Conservation (phyloP, 2,888 invertebrate genomes). For the Lasioglossum marginatum region DNA sequence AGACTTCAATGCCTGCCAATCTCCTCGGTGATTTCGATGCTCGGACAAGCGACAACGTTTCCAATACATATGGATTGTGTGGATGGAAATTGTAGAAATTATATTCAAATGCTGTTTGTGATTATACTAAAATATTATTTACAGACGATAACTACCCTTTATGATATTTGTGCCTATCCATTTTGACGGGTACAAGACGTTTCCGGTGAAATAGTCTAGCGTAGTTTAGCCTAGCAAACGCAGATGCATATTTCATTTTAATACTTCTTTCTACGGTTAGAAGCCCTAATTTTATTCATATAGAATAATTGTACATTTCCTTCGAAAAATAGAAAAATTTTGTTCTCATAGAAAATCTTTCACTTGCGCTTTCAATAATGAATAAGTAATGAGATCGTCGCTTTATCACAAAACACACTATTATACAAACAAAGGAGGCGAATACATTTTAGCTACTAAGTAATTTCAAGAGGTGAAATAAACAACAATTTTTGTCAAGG, state of each 20-base stretch:
- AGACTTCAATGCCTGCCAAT: slow-evolving; percentile 29
- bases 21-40: slow-evolving; percentile 35
- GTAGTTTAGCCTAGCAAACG: neutral
- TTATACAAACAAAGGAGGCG: too few relatives aligned
- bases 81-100: neutral
- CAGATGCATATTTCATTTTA: too few relatives aligned
- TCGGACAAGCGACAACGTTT: neutral
- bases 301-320: too few relatives aligned
- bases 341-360: too few relatives aligned
- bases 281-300: neutral
- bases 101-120: too few relatives aligned
- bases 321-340: too few relatives aligned
- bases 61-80: neutral
- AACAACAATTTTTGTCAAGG: neutral
- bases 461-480: neutral
- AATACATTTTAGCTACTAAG: neutral
- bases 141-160: neutral
- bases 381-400: too few relatives aligned
- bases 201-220: neutral
- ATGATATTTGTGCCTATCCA: neutral
- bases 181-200: neutral
- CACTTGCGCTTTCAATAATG: too few relatives aligned
- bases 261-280: neutral
- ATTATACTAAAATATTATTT: neutral
- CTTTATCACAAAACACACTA: too few relatives aligned